Conservation (phyloP, 2,888 invertebrate genomes). For the Monochamus alternatus region DNA sequence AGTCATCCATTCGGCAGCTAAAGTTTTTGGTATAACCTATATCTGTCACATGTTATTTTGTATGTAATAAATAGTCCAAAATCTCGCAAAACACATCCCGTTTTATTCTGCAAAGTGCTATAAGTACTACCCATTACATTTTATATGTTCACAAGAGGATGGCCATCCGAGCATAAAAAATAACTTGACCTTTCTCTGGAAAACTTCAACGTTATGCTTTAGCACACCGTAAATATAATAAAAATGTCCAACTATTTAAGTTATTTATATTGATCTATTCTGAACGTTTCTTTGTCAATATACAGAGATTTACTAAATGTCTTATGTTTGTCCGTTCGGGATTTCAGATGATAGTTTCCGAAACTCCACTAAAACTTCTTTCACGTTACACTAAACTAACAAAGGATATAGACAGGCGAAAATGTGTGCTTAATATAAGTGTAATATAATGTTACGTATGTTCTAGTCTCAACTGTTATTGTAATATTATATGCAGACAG, state of each 20-base stretch:
- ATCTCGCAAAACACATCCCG: constrained; percentile 1
- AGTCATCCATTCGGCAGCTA: no score
- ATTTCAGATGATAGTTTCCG: no score
- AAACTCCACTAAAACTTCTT: no score
- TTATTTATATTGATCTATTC: no score
- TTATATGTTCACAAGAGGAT: constrained; percentile 3
- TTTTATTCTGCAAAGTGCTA: constrained; percentile 1
- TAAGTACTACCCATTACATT: constrained; percentile 11
- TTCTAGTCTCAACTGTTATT: no score
- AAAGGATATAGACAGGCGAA: no score
- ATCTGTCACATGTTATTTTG: background rate
- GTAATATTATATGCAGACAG: no score
- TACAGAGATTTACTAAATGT: background rate
- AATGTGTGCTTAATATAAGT: no score
- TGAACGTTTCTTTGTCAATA: background rate
- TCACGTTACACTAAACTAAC: no score
- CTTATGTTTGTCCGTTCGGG: no score
- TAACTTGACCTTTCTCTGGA: background rate
- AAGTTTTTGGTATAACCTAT: background rate
- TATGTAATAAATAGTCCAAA: background rate
- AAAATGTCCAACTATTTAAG: background rate
- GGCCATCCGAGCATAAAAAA: background rate
- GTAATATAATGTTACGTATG: no score
- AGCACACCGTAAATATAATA: background rate
- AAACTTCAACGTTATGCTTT: background rate